These are phyloP conservation scores for Natrix natrix DNA, from an alignment of 2,797 vertebrate species.

Conservation along the genomic window DNA sequence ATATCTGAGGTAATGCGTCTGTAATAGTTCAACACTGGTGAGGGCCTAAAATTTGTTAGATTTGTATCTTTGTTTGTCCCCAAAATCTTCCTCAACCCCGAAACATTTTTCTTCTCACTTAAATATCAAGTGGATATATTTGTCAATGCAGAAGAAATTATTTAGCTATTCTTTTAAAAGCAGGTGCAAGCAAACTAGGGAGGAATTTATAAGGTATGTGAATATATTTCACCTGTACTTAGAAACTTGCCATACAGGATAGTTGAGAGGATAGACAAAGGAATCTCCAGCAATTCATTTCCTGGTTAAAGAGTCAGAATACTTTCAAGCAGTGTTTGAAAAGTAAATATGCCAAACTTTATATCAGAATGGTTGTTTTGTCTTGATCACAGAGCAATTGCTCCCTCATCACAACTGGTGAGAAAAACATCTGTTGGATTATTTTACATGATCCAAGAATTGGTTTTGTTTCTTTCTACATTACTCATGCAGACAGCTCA, in stretches of 20 bases:
- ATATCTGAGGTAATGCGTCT: background rate
- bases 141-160: constrained; percentile 9
- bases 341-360: background rate
- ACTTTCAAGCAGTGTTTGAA: background rate
- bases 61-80: background rate
- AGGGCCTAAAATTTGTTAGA: background rate
- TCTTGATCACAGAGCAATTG: background rate
- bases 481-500: background rate
- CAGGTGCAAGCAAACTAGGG: background rate
- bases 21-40: background rate
- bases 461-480: background rate
- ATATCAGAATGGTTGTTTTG: background rate
- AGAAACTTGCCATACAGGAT: constrained; percentile 45
- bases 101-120: background rate
- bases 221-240: constrained; percentile 47
- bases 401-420: background rate
- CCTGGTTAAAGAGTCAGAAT: background rate
- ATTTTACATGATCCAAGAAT: background rate
- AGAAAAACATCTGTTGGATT: background rate
- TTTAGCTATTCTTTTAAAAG: constrained; percentile 50
- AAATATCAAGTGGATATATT: constrained; percentile 28
- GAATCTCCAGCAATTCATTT: constrained; percentile 21
- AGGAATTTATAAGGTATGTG: background rate
- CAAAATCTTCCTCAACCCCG: constrained; percentile 17
- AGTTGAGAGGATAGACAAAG: constrained; percentile 24